Evolutionary conservation across 2,113 vertebrate species (phyloP).

Genomic region (Perccottus glenii): DNA sequence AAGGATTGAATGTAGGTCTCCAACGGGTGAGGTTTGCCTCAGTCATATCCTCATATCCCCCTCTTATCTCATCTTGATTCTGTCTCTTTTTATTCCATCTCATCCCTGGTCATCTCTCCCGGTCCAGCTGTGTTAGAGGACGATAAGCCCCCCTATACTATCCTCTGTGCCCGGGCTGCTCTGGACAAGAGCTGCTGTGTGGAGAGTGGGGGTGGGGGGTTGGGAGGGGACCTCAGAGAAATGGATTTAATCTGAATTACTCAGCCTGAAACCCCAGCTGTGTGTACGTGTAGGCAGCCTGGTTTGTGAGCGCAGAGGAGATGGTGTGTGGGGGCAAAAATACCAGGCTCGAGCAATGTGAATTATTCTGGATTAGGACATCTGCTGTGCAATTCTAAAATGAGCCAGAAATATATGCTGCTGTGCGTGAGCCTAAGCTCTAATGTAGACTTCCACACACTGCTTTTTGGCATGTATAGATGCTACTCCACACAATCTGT

Average conservation of each 20-base stretch:
- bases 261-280: conserved; percentile 78
- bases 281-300: conserved; percentile 69
- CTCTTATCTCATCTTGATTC: conserved; percentile 36
- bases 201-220: conserved; percentile 61
- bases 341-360: conserved; percentile 75
- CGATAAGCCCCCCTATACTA: conserved; percentile 70
- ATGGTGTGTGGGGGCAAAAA: conserved; percentile 66
- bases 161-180: conserved; percentile 62
- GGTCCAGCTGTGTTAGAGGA: conserved; percentile 74
- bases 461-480: conserved; percentile 9
- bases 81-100: conserved; percentile 54
- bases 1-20: conserved; percentile 3
- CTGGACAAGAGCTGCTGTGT: conserved; percentile 76
- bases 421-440: conserved; percentile 12
- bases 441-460: neutral
- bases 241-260: conserved; percentile 83
- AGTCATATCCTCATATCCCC: conserved; percentile 4
- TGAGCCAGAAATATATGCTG: conserved; percentile 62
- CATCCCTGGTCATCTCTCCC: conserved; percentile 54
- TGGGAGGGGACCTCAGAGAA: conserved; percentile 79
- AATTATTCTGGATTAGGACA: conserved; percentile 84
- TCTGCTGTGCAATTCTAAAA: conserved; percentile 79
- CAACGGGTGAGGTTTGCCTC: neutral
- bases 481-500: conserved; percentile 1
- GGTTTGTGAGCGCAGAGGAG: conserved; percentile 23